These are phyloP conservation scores for Drosophila ohnishii DNA, from an alignment of 1,140 invertebrate genomes.

Conservation along the genomic window DNA sequence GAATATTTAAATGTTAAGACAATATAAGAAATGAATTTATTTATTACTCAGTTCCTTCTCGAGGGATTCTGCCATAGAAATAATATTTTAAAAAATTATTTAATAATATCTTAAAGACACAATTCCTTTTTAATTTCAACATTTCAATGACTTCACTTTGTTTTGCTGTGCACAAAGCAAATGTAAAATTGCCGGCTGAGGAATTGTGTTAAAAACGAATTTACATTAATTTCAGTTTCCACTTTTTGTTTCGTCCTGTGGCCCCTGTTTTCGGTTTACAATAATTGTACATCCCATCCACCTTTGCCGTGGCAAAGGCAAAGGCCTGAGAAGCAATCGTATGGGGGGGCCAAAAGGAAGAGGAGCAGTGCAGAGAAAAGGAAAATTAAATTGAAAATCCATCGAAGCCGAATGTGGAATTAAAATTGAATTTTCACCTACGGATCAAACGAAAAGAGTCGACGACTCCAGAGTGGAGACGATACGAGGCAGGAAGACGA, in stretches of 20 bases:
- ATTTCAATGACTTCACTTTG: too few species aligned
- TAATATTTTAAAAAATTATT: background rate
- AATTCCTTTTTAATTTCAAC: background rate
- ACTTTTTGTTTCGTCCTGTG: conserved; percentile 49
- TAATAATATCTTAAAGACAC: background rate
- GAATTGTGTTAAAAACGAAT: conserved; percentile 74
- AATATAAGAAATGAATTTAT: background rate
- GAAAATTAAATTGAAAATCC: conserved; percentile 62
- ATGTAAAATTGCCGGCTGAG: conserved; percentile 65
- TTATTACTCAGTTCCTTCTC: background rate
- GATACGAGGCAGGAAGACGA: conserved; percentile 31
- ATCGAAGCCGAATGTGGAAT: conserved; percentile 51
- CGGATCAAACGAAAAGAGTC: conserved; percentile 35
- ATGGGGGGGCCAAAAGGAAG: conserved; percentile 11
- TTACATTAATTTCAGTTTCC: conserved; percentile 73
- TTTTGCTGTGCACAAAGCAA: conserved; percentile 53
- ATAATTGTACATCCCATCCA: conserved; percentile 47
- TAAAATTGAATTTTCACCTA: conserved; percentile 63
- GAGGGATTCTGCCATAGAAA: background rate
- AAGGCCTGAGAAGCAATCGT: conserved; percentile 9
- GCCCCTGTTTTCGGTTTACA: conserved; percentile 36
- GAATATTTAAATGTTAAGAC: too few species aligned
- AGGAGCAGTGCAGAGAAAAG: conserved; percentile 20
- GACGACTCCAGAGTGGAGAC: background rate
- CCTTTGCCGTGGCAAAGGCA: conserved; percentile 23